Percentiles rank a stretch among this genome's conserved stretches.
Evolutionary conservation across 2,888 invertebrate species (phyloP).

Genomic region (Drosophila putrida): DNA sequence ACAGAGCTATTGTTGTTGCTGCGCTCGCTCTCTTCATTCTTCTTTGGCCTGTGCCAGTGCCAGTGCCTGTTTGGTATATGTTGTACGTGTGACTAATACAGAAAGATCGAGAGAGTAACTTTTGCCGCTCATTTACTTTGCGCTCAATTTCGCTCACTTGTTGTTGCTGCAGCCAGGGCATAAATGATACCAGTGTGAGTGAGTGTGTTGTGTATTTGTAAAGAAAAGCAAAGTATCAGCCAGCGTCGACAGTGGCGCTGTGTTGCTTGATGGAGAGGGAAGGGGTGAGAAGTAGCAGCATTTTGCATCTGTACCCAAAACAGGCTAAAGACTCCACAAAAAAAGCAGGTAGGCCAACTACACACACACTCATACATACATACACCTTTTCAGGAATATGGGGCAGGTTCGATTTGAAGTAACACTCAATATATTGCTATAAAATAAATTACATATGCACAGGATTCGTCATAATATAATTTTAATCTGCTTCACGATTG

Average conservation of each 20-base stretch:
- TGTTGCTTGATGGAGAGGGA: not conserved
- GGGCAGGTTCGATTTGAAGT: constrained; percentile 37
- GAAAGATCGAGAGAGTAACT: constrained; percentile 28
- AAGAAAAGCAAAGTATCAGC: constrained; percentile 56
- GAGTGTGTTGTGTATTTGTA: constrained; percentile 19
- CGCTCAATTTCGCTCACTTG: constrained; percentile 65
- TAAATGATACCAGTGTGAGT: constrained; percentile 34
- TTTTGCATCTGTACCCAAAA: constrained; percentile 61
- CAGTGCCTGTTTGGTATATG: not conserved
- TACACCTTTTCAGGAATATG: constrained; percentile 34
- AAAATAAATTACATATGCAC: not conserved
- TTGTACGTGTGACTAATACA: constrained; percentile 60
- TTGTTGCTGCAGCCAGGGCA: constrained; percentile 40
- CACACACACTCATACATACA: constrained; percentile 17
- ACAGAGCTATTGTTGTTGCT: not conserved
- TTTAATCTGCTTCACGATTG: not conserved
- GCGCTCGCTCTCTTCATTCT: constrained; percentile 55
- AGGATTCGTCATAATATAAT: not conserved
- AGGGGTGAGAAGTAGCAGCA: constrained; percentile 19
- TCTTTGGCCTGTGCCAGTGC: constrained; percentile 14
- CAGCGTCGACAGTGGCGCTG: constrained; percentile 49
- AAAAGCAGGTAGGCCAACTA: constrained; percentile 52
- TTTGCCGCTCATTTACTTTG: constrained; percentile 67
- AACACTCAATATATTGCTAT: constrained; percentile 17
- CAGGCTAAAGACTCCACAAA: constrained; percentile 51